phyloP scores from a whole-genome alignment of 2,888 invertebrate genomes.

The Lithosia quadra region DNA sequence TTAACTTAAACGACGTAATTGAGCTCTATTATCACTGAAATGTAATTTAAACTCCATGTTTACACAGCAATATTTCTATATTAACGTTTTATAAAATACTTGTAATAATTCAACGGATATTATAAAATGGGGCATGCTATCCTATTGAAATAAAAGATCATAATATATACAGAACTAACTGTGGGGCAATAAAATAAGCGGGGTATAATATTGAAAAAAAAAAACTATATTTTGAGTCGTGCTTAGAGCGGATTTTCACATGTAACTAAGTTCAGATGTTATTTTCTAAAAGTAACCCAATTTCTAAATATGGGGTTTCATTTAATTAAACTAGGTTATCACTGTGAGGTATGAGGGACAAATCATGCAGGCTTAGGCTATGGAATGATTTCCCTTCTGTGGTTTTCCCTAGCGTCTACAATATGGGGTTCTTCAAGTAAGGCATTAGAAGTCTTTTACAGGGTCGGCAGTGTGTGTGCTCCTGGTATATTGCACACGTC shows the following conservation, averaged over 20 bases:
- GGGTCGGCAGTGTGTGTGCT: no score
- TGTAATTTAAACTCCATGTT: conserved; percentile 58
- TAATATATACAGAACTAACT: conserved; percentile 58
- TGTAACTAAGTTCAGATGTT: no score
- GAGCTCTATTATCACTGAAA: conserved; percentile 32
- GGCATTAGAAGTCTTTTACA: no score
- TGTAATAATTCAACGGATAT: conserved; percentile 82
- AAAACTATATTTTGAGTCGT: background rate
- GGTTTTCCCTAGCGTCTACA: no score
- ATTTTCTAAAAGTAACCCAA: no score
- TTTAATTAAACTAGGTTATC: no score
- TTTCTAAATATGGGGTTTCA: no score
- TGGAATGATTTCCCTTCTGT: no score
- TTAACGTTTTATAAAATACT: conserved; percentile 76
- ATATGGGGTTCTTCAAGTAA: no score
- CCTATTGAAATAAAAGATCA: conserved; percentile 76
- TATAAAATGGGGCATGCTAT: conserved; percentile 66
- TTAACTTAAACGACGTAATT: conserved; percentile 13
- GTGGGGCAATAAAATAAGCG: conserved; percentile 30
- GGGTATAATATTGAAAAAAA: background rate
- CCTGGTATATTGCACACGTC: no score
- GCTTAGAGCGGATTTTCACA: background rate
- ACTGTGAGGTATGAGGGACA: no score
- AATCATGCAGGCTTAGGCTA: no score
- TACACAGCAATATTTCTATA: conserved; percentile 77